Percentiles rank a stretch among this genome's conserved stretches.
Conservation (phyloP, 2,888 invertebrate genomes). For the Leptogaster cylindrica region DNA sequence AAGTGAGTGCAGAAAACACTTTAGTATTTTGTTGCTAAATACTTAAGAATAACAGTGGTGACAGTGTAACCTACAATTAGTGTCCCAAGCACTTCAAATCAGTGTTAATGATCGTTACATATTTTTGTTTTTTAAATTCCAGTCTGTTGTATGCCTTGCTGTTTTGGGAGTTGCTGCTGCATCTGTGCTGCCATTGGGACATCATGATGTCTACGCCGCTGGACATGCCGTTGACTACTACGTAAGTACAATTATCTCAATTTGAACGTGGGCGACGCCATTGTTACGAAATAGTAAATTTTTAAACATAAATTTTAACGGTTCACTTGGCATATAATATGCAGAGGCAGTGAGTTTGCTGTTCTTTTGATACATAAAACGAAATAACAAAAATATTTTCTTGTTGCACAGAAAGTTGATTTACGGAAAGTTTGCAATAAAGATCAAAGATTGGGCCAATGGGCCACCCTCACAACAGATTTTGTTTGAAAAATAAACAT, state of each 20-base stretch:
- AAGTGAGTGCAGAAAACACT: conserved; percentile 59
- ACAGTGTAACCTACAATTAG: conserved; percentile 16
- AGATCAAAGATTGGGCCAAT: no score
- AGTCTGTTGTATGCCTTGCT: conserved; percentile 61
- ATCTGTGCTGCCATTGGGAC: conserved; percentile 57
- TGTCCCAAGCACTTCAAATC: not conserved
- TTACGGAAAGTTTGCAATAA: no score
- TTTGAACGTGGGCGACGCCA: conserved; percentile 24
- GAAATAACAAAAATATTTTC: no score
- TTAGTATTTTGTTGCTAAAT: not conserved
- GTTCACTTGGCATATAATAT: conserved; percentile 26
- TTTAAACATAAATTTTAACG: conserved; percentile 38
- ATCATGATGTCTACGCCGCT: conserved; percentile 52
- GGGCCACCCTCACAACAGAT: no score
- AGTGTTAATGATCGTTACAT: conserved; percentile 15
- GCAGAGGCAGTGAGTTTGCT: conserved; percentile 15
- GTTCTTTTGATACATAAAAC: no score
- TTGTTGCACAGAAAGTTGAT: no score
- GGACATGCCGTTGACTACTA: conserved; percentile 58
- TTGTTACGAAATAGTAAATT: conserved; percentile 43
- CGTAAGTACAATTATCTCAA: conserved; percentile 54
- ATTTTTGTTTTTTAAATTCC: conserved; percentile 45
- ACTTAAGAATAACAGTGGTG: not conserved
- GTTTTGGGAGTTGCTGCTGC: conserved; percentile 60
- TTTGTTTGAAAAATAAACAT: no score